Evolutionary conservation across 2,888 invertebrate species (phyloP), one percentile per base, ranked within the genome.

Genomic region (Osmoderma eremita): DNA sequence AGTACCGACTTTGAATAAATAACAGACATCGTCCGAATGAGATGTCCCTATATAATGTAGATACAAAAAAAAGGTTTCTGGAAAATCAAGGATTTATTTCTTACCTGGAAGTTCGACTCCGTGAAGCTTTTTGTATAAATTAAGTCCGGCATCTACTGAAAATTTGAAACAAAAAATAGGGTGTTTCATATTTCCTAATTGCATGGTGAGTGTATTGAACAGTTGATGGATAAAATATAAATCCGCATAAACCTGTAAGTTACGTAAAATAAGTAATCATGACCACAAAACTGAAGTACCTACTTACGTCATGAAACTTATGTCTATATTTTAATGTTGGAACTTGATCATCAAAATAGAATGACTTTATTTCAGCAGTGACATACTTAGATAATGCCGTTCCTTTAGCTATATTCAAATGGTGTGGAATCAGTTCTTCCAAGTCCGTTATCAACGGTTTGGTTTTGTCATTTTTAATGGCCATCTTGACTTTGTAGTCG

Each of bases 241-340:
- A 63, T 81, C 81, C 3, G 77, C 73, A 65, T 78, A 75, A 15
- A 81, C 58, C 81, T 81, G 71, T 48, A 78, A 79, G 30, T 15
- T 22, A 18, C 8, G 20, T 20, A 20, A 51, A 4, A 3, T 36
- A 3, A 5, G 0, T 36, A 1, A 12, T 38, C 13, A 17, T 36
- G 12, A 53, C 36, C 13, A 13, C 4, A n/a, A 36, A 15, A 18
- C 5, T 12, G 3, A 13, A 15, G 13, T 41, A 15, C 30, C 24
- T 13, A 42, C 6, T 49, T 73, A 79, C 79, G 72, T 71, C 63
- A 70, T 77, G 78, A 51, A 81, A 82, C 24, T 82, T 81, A 1
- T 76, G 73, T 4, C 48, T 69, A 39, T 74, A 72, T 20, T 68
- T 73, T 51, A 75, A 73, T 10, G 70, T 67, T 12, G 74, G 73